Evolutionary conservation across 2,888 invertebrate genomes (phyloP).

Genomic region (Aporophyla lueneburgensis): DNA sequence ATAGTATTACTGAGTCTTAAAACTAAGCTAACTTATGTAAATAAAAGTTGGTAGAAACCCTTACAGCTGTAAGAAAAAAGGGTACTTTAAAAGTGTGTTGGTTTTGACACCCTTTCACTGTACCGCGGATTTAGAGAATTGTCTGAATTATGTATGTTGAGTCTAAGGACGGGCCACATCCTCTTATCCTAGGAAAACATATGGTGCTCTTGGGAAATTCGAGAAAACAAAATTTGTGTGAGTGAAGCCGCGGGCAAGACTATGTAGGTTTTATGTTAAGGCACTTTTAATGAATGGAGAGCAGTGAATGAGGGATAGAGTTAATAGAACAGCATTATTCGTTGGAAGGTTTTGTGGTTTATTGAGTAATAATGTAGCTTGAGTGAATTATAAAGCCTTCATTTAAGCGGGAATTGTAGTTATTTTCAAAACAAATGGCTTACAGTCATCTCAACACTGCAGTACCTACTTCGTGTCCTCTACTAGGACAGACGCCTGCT

Average conservation of each 20-base stretch:
- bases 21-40: background rate
- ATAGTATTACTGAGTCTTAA: background rate
- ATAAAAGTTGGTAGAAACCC: background rate
- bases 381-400: too few species aligned
- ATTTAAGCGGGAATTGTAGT: too few species aligned
- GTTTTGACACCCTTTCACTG: constrained; percentile 34
- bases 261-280: constrained; percentile 37
- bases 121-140: constrained; percentile 51
- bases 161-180: constrained; percentile 29
- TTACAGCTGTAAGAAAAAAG: background rate
- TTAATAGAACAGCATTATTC: background rate
- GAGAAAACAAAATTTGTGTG: constrained; percentile 39
- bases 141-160: constrained; percentile 59
- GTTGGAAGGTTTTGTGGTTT: background rate
- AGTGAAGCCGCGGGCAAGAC: constrained; percentile 31
- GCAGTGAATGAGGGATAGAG: background rate
- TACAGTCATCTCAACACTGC: too few species aligned
- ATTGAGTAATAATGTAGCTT: background rate
- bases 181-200: constrained; percentile 64
- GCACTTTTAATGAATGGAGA: background rate
- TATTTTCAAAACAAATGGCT: too few species aligned
- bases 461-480: too few species aligned
- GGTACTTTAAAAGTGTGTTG: constrained; percentile 9
- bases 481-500: too few species aligned
- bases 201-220: constrained; percentile 61